Percentiles rank a stretch among this genome's conserved stretches.
These are phyloP conservation scores for Amphiura filiformis DNA, from an alignment of 35 echinoderm and acorn worm genomes.

Conservation along the genomic window DNA sequence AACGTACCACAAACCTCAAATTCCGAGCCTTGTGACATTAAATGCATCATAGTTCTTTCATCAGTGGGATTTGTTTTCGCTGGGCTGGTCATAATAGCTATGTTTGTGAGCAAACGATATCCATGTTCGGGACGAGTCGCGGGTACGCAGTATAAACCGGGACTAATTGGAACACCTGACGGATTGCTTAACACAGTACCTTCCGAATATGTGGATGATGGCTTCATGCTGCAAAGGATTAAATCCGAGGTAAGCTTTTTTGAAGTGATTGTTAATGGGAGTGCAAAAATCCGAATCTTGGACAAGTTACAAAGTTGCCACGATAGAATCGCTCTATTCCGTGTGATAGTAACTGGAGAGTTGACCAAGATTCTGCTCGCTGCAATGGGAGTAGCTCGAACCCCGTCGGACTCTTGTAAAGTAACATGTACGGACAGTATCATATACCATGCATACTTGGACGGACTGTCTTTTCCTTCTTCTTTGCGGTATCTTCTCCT, in stretches of 20 bases:
- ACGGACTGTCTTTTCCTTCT: neutral
- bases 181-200: neutral
- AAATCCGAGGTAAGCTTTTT: neutral
- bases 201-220: neutral
- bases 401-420: too few species aligned
- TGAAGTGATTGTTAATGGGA: too few species aligned
- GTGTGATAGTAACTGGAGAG: too few species aligned
- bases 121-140: neutral
- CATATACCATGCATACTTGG: too few species aligned
- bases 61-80: slow-evolving; percentile 3
- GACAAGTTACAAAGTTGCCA: too few species aligned
- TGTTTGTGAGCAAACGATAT: neutral
- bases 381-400: too few species aligned
- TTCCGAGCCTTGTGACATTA: neutral
- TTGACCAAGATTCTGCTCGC: too few species aligned
- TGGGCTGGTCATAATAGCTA: neutral
- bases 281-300: too few species aligned
- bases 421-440: too few species aligned
- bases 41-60: neutral
- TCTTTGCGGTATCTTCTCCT: neutral
- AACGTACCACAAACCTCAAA: too few species aligned
- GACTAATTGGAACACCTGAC: neutral
- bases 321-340: too few species aligned
- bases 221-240: neutral
- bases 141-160: neutral